Percentiles rank a stretch among this genome's conserved stretches.
Conservation (phyloP, 2,113 vertebrate genomes). For the Ovis aries region ARS-UI_Ramb_v3.0 NC_056054.1:122964001-122964500, state of each 20-base stretch:
- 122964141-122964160: background rate
- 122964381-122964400: background rate
- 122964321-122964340: fast-evolving
- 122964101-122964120: background rate
- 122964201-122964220: background rate
- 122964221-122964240: fast-evolving
- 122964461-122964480: background rate
- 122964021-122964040: background rate
- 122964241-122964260: fast-evolving
- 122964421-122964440: background rate
- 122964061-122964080: background rate
- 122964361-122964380: background rate
- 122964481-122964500: background rate
- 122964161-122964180: background rate
- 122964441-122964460: background rate
- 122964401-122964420: background rate
- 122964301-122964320: fast-evolving
- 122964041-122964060: background rate
- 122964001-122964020: too few species aligned
- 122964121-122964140: background rate
- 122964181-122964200: fast-evolving
- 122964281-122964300: background rate
- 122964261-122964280: background rate
- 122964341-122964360: background rate
- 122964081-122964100: background rate